Evolutionary conservation across 2,797 vertebrate genomes (phyloP).

Genomic region (Anas capensis): DNA sequence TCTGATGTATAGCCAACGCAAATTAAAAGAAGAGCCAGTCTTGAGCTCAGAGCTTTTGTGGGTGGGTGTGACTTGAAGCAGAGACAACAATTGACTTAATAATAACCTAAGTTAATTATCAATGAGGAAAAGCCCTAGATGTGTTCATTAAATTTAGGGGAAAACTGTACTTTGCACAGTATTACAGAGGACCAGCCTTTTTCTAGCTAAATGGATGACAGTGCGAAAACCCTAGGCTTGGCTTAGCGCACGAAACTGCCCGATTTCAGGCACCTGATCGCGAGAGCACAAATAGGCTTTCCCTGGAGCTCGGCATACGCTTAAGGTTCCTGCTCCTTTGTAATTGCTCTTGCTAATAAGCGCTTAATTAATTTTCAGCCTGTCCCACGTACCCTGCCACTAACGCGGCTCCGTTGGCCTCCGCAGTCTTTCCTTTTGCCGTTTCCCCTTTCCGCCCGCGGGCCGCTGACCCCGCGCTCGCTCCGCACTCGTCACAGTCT

Average conservation of each 20-base stretch:
- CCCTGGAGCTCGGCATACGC: background rate
- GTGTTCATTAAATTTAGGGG: conserved; percentile 19
- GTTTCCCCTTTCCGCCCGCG: conserved; percentile 22
- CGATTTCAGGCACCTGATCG: background rate
- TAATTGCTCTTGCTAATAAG: background rate
- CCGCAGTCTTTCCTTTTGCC: conserved; percentile 18
- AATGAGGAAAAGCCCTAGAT: conserved; percentile 32
- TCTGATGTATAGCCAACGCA: conserved; percentile 69
- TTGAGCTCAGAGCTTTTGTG: conserved; percentile 59
- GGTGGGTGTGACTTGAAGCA: conserved; percentile 57
- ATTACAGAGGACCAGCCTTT: background rate
- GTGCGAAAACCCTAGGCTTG: background rate
- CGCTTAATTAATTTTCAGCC: background rate
- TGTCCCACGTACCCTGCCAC: background rate
- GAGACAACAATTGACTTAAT: conserved; percentile 62
- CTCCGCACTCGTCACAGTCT: conserved; percentile 10
- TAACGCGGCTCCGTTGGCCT: background rate
- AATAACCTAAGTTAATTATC: conserved; percentile 57
- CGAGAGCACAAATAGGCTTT: background rate
- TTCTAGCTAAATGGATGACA: background rate
- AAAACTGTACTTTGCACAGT: background rate
- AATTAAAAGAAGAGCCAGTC: conserved; percentile 69
- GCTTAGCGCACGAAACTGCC: background rate
- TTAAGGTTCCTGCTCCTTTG: background rate
- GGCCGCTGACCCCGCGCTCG: background rate